Percentiles rank a stretch among this genome's conserved stretches.
phyloP scores from a whole-genome alignment of 2,888 invertebrate genomes.

The Dynastes maya region DNA sequence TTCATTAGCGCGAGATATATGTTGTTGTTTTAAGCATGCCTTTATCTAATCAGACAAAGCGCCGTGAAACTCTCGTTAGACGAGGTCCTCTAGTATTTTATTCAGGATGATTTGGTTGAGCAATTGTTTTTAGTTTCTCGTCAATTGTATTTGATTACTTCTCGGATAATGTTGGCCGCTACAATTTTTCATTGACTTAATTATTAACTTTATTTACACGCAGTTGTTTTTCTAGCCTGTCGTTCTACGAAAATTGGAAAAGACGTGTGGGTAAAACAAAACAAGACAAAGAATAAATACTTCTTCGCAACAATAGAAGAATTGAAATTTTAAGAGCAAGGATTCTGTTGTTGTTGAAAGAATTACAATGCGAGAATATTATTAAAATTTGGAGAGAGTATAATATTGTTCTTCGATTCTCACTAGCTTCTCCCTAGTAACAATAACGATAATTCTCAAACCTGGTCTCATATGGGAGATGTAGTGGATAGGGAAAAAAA shows the following conservation, averaged over 20 bases:
- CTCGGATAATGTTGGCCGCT: neutral
- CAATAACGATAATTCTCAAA: no score
- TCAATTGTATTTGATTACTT: conserved; percentile 40
- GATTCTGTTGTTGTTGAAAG: no score
- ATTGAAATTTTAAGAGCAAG: no score
- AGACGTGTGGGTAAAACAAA: no score
- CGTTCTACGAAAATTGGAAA: neutral
- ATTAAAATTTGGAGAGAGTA: no score
- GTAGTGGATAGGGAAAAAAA: no score
- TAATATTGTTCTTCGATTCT: no score
- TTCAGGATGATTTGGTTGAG: conserved; percentile 47
- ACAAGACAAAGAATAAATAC: no score
- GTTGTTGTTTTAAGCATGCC: conserved; percentile 72
- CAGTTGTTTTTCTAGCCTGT: neutral
- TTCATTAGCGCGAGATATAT: conserved; percentile 71
- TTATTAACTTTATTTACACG: neutral
- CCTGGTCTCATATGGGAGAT: no score
- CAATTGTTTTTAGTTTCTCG: conserved; percentile 44
- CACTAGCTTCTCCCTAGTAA: no score
- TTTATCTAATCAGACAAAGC: conserved; percentile 72
- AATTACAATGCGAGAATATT: no score
- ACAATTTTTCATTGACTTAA: conserved; percentile 20
- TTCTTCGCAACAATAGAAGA: no score
- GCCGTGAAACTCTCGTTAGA: conserved; percentile 64
- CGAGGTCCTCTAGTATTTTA: conserved; percentile 54